Conservation (phyloP, 2,888 invertebrate genomes). For the Digitonthophagus gazella region DNA sequence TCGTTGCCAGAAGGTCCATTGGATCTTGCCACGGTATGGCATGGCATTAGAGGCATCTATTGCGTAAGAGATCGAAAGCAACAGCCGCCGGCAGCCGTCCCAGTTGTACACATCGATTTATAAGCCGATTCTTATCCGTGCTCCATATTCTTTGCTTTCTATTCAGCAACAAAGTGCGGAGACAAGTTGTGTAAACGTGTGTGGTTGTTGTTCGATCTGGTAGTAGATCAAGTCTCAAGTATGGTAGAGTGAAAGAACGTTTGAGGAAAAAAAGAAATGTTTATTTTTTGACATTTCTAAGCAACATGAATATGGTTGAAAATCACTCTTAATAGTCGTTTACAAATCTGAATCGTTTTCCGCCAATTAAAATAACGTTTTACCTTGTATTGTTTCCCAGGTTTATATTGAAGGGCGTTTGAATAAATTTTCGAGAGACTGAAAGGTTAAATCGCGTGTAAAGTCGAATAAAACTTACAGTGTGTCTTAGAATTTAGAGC, state of each 20-base stretch:
- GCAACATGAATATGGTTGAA: not conserved
- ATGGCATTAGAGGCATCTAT: not conserved
- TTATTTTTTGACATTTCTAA: not conserved
- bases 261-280: too few species aligned
- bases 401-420: not conserved
- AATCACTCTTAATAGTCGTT: not conserved
- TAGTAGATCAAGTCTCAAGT: not conserved
- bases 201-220: too few species aligned
- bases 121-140: constrained; percentile 4
- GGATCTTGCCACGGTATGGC: not conserved
- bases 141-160: constrained; percentile 7
- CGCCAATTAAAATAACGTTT: not conserved
- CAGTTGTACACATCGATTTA: constrained; percentile 9
- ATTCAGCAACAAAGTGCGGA: too few species aligned
- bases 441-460: not conserved
- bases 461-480: too few species aligned
- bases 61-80: constrained; percentile 13
- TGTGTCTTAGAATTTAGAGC: too few species aligned
- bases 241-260: too few species aligned
- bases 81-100: constrained; percentile 2
- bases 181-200: too few species aligned
- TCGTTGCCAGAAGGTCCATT: not conserved
- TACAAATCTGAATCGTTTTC: not conserved
- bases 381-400: not conserved
- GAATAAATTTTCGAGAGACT: not conserved